Evolutionary conservation across 2,888 invertebrate genomes (phyloP).

Genomic region (Drosophila kokeensis): DNA sequence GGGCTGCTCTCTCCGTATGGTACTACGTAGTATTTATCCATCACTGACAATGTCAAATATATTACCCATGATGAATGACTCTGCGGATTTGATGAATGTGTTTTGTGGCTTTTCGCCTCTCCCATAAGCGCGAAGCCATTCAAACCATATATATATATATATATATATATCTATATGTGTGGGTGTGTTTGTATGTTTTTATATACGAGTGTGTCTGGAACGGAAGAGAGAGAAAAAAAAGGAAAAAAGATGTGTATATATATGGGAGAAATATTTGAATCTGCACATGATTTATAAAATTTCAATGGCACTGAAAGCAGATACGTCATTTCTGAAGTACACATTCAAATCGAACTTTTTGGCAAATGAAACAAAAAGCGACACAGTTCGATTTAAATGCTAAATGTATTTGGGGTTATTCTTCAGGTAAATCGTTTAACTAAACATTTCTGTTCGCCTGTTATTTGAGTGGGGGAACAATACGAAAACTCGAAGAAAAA

Average conservation of each 20-base stretch:
- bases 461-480: too few relatives aligned
- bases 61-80: conserved; percentile 82
- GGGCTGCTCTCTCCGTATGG: conserved; percentile 38
- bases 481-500: too few relatives aligned
- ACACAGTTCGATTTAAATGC: too few relatives aligned
- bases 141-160: conserved; percentile 13
- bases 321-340: conserved; percentile 64
- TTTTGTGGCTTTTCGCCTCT: conserved; percentile 75
- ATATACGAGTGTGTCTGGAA: conserved; percentile 7
- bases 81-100: conserved; percentile 81
- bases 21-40: conserved; percentile 76
- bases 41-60: conserved; percentile 82
- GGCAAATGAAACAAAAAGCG: conserved; percentile 63
- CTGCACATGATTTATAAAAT: conserved; percentile 82
- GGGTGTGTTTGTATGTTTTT: conserved; percentile 8
- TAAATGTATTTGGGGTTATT: too few relatives aligned
- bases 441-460: too few relatives aligned
- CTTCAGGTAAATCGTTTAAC: too few relatives aligned
- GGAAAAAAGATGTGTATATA: conserved; percentile 10
- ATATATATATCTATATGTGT: neutral
- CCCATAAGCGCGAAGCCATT: conserved; percentile 43
- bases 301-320: conserved; percentile 69
- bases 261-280: conserved; percentile 38
- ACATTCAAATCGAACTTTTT: conserved; percentile 47
- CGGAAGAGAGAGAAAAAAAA: conserved; percentile 9